Base-by-base conservation (phyloP, 1,140 invertebrate species). In the Cecropterus lyciades region DNA sequence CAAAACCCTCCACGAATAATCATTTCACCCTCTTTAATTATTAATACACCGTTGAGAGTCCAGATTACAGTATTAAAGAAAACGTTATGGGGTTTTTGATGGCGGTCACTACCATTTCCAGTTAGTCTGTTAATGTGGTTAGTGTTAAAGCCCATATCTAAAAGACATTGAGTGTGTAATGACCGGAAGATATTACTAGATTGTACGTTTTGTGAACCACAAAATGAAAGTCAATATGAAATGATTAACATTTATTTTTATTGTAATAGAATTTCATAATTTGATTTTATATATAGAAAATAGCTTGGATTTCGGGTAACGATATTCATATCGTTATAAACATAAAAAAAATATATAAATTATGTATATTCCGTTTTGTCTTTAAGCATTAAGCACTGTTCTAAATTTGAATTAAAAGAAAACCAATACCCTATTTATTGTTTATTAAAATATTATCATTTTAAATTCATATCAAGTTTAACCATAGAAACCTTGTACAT, bases 21-120 rank as follows among this genome's bases (percentile, higher is more conserved):
- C 48, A 75, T 79, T 79, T 70, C 57, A 63, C 80, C 78, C 76
- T 77, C 68, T 69, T 77, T 79, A 83, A 83, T 80, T 82, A 83
- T 83, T 79, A 83, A 83, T 80, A 82, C 77, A 67, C 73, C 80
- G 70, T 72, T 67, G 67, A 81, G 70, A 77, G 69, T 66, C 57
- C 45, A 76, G 78, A 83, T 83, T 80, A 83, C 53, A 70, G 73
- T 76, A 72, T 75, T 73, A 77, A 68, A 68, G 65, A 69, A 75
- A 76, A 65, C 55, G 65, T 69, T 70, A 67, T 69, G 24, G 69
- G 68, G 40, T 57, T 42, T 56, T 69, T 67, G 56, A 71, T 72
- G 62, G 37, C 53, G 57, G 67, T 53, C 65, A 64, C 45, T 57
- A 17, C 20, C 13, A 24, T 42, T 51, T 65, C 46, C 40, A 64